Base-by-base conservation (phyloP, 1,140 invertebrate genomes). In the Listronotus oregonensis region DNA sequence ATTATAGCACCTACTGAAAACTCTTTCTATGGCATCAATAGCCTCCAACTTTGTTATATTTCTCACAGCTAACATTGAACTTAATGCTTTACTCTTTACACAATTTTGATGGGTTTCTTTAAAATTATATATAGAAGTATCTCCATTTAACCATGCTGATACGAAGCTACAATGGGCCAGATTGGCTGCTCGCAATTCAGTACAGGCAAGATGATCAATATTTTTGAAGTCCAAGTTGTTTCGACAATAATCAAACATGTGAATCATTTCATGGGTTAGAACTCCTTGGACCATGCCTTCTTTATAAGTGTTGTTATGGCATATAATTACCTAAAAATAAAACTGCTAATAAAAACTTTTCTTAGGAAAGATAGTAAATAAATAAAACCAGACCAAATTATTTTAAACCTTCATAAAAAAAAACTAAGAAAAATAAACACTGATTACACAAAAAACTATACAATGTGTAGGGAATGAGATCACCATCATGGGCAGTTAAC, bases 171-270 rank as follows among this genome's bases (percentile, higher is more conserved):
- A 98, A 80, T 96, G 93, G 0, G 91, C 90, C 6, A 97, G 81
- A 80, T 96, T 97, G 0, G 95, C 94, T 6, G 93, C 93, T 71
- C 92, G 80, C 66, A 97, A 92, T 84, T 98, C 96, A 0, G 95
- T 95, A 76, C 96, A 98, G 0, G 96, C 96, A 42, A 98, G 78
- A 81, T 98, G 96, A 72, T 97, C 89, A 58, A 96, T 81, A 78
- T 98, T 95, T 68, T 86, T 90, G 69, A 96, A 93, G 77, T 98
- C 90, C 37, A 97, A 75, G 56, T 97, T 86, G 68, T 95, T 91
- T 44, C 87, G 85, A 79, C 96, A 98, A 73, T 89, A 92, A 78
- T 98, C 96, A 79, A 96, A 98, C 92, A 97, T 97, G 79, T 98
- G 96, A 43, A 97, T 89, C 84, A 98, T 86, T 81, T 98, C 96